phyloP scores from a whole-genome alignment of 2,113 vertebrate genomes.

The Rana temporaria region DNA sequence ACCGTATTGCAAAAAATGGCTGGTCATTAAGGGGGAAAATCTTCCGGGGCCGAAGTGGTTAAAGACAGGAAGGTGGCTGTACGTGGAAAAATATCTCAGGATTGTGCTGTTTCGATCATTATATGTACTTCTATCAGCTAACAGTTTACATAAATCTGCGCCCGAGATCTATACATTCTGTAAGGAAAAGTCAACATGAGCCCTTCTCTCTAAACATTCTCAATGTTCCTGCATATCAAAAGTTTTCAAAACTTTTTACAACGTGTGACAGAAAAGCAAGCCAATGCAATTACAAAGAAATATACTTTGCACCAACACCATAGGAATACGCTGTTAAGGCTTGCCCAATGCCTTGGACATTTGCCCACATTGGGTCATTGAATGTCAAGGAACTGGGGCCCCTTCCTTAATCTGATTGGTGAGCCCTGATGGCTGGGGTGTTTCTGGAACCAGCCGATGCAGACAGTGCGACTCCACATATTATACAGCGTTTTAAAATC shows the following conservation, averaged over 20 bases:
- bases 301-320: conserved; percentile 22
- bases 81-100: too few species aligned
- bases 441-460: conserved; percentile 33
- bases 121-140: background rate
- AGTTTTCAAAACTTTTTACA: conserved; percentile 34
- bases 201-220: conserved; percentile 8
- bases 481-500: conserved; percentile 50
- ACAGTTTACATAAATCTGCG: background rate
- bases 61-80: too few species aligned
- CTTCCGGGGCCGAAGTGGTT: too few species aligned
- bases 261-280: conserved; percentile 8
- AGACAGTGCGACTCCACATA: conserved; percentile 49
- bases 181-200: background rate
- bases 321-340: conserved; percentile 7
- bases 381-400: conserved; percentile 30
- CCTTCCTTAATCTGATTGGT: conserved; percentile 47
- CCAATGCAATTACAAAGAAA: conserved; percentile 25
- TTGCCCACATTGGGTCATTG: conserved; percentile 36
- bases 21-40: too few species aligned
- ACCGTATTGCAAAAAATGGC: too few species aligned
- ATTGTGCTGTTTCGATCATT: too few species aligned
- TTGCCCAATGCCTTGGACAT: conserved; percentile 38
- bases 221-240: conserved; percentile 4
- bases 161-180: background rate
- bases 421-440: conserved; percentile 40